phyloP scores from a whole-genome alignment of 1,140 invertebrate genomes.

The Epicauta chinensis region DNA sequence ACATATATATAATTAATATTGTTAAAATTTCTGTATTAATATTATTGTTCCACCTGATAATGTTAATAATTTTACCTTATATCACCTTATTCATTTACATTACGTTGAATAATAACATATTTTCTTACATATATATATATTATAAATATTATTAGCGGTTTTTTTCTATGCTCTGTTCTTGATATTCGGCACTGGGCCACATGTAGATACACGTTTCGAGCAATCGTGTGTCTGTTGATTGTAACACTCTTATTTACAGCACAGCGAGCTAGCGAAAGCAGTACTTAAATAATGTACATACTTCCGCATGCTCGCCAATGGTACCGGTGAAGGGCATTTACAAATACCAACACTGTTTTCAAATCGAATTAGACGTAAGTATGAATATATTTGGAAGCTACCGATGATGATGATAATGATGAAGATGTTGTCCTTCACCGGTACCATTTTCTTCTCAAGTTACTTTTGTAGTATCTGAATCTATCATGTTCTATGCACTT shows the following conservation, averaged over 20 bases:
- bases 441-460: constrained; percentile 27
- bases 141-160: constrained; percentile 1
- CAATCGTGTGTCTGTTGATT: constrained; percentile 42
- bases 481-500: constrained; percentile 40
- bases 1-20: background rate
- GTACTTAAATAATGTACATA: background rate
- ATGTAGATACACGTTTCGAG: constrained; percentile 40
- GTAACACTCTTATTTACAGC: constrained; percentile 25
- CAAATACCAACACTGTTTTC: too few species aligned
- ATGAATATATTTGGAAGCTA: background rate
- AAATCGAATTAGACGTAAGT: too few species aligned
- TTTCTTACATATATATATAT: constrained; percentile 3
- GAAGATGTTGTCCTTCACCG: constrained; percentile 11
- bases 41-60: constrained; percentile 4
- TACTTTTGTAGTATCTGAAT: constrained; percentile 41
- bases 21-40: constrained; percentile 2
- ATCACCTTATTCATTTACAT: constrained; percentile 4
- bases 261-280: constrained; percentile 13
- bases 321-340: constrained; percentile 10
- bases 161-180: constrained; percentile 33
- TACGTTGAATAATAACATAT: constrained; percentile 13
- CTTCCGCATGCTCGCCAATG: constrained; percentile 10
- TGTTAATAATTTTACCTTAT: constrained; percentile 1
- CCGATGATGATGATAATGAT: background rate
- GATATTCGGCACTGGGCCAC: constrained; percentile 36